Conservation (phyloP, 2,797 vertebrate genomes). For the Momotus momota region DNA sequence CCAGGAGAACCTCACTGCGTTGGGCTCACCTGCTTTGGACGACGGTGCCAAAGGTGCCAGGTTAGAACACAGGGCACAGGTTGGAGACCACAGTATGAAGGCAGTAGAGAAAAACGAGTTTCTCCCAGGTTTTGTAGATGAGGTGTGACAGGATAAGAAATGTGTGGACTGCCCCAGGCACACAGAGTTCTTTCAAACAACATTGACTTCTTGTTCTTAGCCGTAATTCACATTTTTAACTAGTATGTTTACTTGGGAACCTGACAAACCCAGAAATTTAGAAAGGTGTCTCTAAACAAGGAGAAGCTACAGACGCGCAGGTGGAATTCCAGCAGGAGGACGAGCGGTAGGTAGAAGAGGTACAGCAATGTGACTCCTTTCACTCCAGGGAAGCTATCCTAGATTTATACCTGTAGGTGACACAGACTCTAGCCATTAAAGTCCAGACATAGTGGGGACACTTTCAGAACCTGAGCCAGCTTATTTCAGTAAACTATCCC, state of each 20-base stretch:
- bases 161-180: not conserved
- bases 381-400: not conserved
- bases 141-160: not conserved
- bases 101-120: not conserved
- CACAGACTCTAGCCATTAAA: not conserved
- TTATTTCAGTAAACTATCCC: rapidly evolving
- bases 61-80: not conserved
- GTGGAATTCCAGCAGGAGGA: not conserved
- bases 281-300: not conserved
- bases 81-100: not conserved
- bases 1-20: not conserved
- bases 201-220: not conserved
- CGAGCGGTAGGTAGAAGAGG: rapidly evolving
- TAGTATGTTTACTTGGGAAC: not conserved
- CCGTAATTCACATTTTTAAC: not conserved
- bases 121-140: conserved; percentile 68
- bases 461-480: not conserved
- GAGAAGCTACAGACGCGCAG: not conserved
- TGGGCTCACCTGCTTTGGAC: not conserved
- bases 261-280: not conserved
- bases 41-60: not conserved
- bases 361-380: not conserved
- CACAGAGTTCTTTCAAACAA: not conserved
- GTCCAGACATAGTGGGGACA: not conserved
- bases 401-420: not conserved